These are phyloP conservation scores for Parauchenoglanis punctatus DNA, from an alignment of 2,797 vertebrate species.

Conservation along the genomic window DNA sequence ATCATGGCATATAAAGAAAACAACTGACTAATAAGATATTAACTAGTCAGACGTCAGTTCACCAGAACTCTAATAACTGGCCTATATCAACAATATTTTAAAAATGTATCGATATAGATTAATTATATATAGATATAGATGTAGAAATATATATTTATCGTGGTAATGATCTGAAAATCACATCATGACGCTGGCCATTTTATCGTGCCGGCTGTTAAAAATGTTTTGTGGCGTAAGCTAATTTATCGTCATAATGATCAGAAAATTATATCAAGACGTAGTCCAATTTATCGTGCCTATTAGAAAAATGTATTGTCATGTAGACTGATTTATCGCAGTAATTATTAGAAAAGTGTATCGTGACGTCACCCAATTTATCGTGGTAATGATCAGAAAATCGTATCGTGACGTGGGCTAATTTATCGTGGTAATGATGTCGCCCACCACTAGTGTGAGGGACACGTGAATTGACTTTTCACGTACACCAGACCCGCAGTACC, in stretches of 20 bases:
- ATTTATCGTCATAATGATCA: background rate
- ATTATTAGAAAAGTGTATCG: background rate
- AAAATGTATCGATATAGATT: background rate
- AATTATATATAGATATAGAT: no score
- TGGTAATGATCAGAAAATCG: background rate
- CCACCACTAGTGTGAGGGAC: slow-evolving; percentile 9
- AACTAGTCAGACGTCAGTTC: background rate
- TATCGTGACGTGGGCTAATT: slow-evolving; percentile 12
- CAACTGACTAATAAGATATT: background rate
- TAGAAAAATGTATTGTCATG: background rate
- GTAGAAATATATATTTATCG: background rate
- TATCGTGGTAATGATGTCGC: slow-evolving; percentile 15
- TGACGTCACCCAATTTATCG: background rate
- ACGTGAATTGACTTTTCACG: slow-evolving; percentile 6
- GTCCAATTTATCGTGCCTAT: background rate
- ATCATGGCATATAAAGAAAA: background rate
- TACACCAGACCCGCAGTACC: background rate
- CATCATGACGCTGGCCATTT: background rate
- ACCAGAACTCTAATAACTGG: background rate
- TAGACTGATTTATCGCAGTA: background rate
- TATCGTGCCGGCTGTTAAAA: background rate
- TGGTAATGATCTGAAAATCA: no score
- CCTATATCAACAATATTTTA: background rate
- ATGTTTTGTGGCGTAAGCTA: background rate
- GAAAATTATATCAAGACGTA: background rate